Evolutionary conservation across 2,888 invertebrate species (phyloP).

Genomic region (Noctua pronuba): DNA sequence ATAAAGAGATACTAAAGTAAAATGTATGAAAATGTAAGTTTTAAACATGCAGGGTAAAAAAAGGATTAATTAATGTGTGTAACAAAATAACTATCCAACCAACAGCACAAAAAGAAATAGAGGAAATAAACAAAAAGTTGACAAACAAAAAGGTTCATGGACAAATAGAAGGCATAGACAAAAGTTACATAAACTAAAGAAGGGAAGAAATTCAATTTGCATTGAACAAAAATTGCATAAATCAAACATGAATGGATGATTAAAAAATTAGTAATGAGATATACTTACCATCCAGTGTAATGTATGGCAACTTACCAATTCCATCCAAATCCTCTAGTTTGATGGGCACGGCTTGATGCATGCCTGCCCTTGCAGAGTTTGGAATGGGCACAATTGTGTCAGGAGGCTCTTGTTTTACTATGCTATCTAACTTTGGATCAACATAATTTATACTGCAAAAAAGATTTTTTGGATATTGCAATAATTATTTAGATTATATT

Average conservation of each 20-base stretch:
- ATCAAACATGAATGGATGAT: constrained; percentile 19
- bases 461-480: not conserved
- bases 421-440: constrained; percentile 78
- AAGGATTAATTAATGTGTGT: not conserved
- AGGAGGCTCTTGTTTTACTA: constrained; percentile 84
- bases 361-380: constrained; percentile 70
- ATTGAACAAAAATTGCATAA: not conserved
- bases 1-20: constrained; percentile 2
- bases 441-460: constrained; percentile 75
- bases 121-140: not conserved
- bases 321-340: constrained; percentile 88
- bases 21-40: constrained; percentile 14
- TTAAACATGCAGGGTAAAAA: not conserved
- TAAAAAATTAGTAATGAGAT: constrained; percentile 32
- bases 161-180: not conserved
- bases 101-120: not conserved
- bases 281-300: constrained; percentile 48
- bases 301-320: constrained; percentile 79
- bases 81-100: constrained; percentile 1
- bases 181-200: not conserved
- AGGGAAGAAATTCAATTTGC: not conserved
- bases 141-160: not conserved
- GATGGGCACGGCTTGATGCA: constrained; percentile 84
- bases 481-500: not conserved
- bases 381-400: constrained; percentile 73